Evolutionary conservation across 2,797 vertebrate species (phyloP).

Genomic region (Odontamblyopus lacepedii): DNA sequence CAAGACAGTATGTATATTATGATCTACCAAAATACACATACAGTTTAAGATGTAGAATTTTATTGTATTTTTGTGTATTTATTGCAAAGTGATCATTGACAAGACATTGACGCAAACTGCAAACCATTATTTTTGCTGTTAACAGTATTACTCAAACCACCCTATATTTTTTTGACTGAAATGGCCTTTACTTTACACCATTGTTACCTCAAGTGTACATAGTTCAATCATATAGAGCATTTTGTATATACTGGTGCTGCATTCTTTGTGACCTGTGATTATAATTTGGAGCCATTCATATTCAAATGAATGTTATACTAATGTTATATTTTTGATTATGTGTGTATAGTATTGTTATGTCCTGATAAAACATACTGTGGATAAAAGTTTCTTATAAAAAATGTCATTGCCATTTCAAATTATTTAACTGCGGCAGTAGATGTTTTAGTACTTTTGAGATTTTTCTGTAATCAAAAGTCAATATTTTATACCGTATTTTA

Average conservation of each 20-base stretch:
- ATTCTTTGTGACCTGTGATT: constrained; percentile 35
- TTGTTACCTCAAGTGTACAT: constrained; percentile 65
- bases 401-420: not conserved
- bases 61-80: constrained; percentile 64
- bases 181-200: constrained; percentile 25
- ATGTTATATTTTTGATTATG: not conserved
- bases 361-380: not conserved
- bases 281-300: not conserved
- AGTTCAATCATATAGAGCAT: constrained; percentile 35
- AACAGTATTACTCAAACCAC: constrained; percentile 40
- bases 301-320: not conserved
- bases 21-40: constrained; percentile 37
- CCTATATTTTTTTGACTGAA: constrained; percentile 31
- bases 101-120: constrained; percentile 45
- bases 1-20: not conserved
- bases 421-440: not conserved
- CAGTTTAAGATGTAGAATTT: constrained; percentile 66
- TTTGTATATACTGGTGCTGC: constrained; percentile 20
- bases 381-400: constrained; percentile 17
- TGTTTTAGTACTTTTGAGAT: not conserved
- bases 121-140: constrained; percentile 41
- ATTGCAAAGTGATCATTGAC: constrained; percentile 53
- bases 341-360: not conserved
- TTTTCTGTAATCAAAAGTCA: too few relatives aligned
- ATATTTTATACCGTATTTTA: too few relatives aligned